A percentile compares a stretch with the other conserved stretches of the same genome.
These are phyloP conservation scores for Leptopterna dolabrata DNA, from an alignment of 2,888 invertebrate species.

Conservation along the genomic window DNA sequence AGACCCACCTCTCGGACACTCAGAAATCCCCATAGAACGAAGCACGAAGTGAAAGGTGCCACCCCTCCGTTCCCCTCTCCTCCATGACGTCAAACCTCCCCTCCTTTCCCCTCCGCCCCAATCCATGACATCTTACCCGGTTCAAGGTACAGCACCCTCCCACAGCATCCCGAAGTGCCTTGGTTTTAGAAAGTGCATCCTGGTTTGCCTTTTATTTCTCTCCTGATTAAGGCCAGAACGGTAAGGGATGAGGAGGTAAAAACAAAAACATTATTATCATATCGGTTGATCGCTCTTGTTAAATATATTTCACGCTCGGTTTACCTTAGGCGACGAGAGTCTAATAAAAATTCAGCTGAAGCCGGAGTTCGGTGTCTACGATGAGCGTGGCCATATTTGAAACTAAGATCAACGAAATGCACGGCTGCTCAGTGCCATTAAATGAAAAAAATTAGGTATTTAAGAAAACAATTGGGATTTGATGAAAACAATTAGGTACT, in stretches of 20 bases:
- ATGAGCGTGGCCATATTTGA: not conserved
- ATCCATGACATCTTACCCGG: not conserved
- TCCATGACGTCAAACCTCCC: not conserved
- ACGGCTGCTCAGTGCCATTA: too few species aligned
- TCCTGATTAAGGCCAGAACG: not conserved
- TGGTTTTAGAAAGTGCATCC: conserved; percentile 43
- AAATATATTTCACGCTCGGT: conserved; percentile 25
- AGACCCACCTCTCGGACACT: not conserved
- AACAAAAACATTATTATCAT: not conserved
- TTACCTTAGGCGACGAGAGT: not conserved
- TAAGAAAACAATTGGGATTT: too few species aligned
- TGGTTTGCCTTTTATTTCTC: conserved; percentile 1
- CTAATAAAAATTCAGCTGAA: not conserved
- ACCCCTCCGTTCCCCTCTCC: not conserved
- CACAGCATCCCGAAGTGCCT: not conserved
- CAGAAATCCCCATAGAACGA: not conserved
- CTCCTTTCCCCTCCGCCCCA: not conserved
- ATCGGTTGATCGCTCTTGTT: conserved; percentile 4
- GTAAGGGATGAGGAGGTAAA: not conserved
- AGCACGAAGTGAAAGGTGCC: conserved; percentile 35
- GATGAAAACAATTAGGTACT: too few species aligned
- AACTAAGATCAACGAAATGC: not conserved
- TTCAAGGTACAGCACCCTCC: conserved; percentile 23
- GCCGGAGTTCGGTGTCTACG: not conserved
- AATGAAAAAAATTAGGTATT: not conserved